Base-by-base conservation (phyloP, 2,888 invertebrate genomes). In the Mechanitis messenoides region DNA sequence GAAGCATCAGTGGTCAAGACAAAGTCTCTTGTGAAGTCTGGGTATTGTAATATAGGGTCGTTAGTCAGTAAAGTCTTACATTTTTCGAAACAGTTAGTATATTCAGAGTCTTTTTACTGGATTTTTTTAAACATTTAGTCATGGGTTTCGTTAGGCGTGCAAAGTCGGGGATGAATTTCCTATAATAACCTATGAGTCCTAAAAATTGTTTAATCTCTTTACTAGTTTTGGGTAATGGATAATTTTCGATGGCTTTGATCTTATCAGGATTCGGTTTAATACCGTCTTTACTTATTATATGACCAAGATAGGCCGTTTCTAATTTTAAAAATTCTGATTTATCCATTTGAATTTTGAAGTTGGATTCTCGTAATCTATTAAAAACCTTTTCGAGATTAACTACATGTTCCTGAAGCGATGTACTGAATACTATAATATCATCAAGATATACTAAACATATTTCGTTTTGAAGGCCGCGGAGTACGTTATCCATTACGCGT, bases 21-120 rank as follows among this genome's bases (percentile, higher is more conserved):
- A 55, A 71, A 72, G 3, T 59, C n/a, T n/a, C n/a, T n/a, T n/a
- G n/a, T n/a, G n/a, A n/a, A n/a, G n/a, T n/a, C 59, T 0, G 79
- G 77, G 53, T 75, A 79, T 65, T 72, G 69, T 3, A 80, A 63
- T 3, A 81, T 68, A 1, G 35, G 35, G 35, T 70, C 67, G 45
- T 72, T 73, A 9, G 65, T 63, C 0, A 77, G 63, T 11, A 72
- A 59, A 45, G 67, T 28, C 58, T 74, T 76, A 45, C 71, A 69
- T 66, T 68, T 72, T n/a, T 68, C 53, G 38, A 69, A 71, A 20
- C 54, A 50, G 2, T 56, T 3, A 3, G 58, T 56, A 31, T 58
- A 60, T 11, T 63, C 11, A 7, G 12, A 1, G 4, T 33, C 46
- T 35, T 35, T 35, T 35, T 35, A 35, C 35, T 35, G 35, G 35